Evolutionary conservation across 2,113 vertebrate species (phyloP), one percentile per base, ranked within the genome.

Genomic region (Ornithorhynchus anatinus): DNA sequence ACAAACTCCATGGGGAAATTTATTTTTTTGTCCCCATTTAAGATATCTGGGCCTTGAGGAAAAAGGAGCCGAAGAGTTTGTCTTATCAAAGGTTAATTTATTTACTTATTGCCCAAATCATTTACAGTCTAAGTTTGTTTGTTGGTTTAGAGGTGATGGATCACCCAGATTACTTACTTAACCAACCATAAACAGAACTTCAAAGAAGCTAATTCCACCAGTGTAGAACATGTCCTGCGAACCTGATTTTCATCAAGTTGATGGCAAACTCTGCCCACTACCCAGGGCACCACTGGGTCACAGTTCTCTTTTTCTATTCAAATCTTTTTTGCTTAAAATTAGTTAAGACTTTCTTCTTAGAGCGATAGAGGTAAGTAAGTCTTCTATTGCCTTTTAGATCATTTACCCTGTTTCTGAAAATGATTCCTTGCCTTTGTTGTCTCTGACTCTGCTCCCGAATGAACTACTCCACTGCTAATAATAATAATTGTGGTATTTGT

Each of bases 91-190:
- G 71, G 70, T 69, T 68, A 42, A 74, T 84, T 82, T 80, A 82
- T 85, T 87, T 83, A 81, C 80, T 74, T 70, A 79, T 75, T 81
- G 82, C 80, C 85, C 80, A 81, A 75, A 71, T 74, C 69, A 43
- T 62, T 82, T 78, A 80, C 66, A 70, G 56, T 80, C 70, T 72
- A 68, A 31, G 59, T 59, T 20, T 60, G 70, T 70, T 64, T 25
- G 79, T 31, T 70, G 82, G 59, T 75, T 23, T 16, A 3, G 36
- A 75, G 74, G 79, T 84, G 82, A 86, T 77, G 22, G 76, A 80
- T 75, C 67, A 74, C 61, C 45, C 68, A 37, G n/a, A 20, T 36
- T 77, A 77, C 80, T 87, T 80, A 74, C 62, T 85, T 76, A 83
- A 77, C 68, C 81, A 76, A 40, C 82, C 71, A 17, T 83, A 79